Evolutionary conservation across 2,113 vertebrate species (phyloP).

Genomic region (Odocoileus virginianus): DNA sequence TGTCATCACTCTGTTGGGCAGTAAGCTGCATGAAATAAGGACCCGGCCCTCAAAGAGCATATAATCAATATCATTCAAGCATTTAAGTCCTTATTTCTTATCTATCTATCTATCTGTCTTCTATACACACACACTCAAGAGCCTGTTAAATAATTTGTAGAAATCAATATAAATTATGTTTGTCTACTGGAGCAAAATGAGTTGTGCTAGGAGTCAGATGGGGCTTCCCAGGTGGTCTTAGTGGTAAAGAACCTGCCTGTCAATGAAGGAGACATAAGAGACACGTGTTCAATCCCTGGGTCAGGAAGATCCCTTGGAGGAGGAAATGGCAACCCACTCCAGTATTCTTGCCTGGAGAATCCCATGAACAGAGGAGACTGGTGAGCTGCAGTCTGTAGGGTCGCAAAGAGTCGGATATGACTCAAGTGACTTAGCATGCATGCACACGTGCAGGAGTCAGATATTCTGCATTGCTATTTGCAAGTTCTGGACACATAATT

Average conservation of each 20-base stretch:
- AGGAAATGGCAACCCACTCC: background rate
- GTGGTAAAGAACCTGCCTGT: background rate
- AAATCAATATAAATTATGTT: background rate
- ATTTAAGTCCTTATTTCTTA: background rate
- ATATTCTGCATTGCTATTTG: background rate
- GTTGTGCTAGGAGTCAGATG: background rate
- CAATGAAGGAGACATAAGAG: background rate
- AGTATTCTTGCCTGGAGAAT: background rate
- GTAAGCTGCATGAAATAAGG: background rate
- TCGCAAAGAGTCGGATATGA: background rate
- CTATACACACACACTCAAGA: background rate
- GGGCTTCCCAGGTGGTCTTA: background rate
- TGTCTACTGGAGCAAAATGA: background rate
- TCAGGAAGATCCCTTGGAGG: background rate
- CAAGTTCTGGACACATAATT: background rate
- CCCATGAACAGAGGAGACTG: background rate
- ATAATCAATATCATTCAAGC: background rate
- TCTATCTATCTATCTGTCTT: background rate
- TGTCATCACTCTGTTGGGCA: background rate
- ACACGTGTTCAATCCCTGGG: accelerated
- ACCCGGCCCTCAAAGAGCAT: background rate
- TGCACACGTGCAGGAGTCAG: background rate
- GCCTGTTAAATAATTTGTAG: background rate
- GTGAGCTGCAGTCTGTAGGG: background rate
- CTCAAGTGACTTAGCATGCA: background rate